Evolutionary conservation across 2,113 vertebrate species (phyloP), one percentile per base, ranked within the genome.

Genomic region (Acrocephalus kingi): DNA sequence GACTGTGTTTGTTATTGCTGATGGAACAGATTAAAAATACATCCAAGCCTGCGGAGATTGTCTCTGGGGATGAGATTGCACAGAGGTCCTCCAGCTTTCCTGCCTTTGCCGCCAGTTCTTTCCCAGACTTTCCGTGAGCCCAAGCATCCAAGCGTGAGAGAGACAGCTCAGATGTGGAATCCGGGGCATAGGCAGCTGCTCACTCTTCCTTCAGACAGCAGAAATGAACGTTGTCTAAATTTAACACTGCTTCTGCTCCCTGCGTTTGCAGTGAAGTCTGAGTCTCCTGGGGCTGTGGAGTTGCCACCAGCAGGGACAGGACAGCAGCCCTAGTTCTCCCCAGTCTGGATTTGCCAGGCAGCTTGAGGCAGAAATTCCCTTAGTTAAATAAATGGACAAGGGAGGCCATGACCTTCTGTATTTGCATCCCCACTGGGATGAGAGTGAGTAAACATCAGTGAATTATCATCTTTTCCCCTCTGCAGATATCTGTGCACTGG

Each of bases 21-120:
- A 96, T 94, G 75, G 72, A 94, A 95, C 14, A 96, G 85, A 96
- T 88, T 90, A 90, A 95, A 96, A 96, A 95, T 84, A 89, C 39
- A 72, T 79, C 49, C 66, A 91, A 91, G 69, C 62, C 61, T 66
- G 69, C 1, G 3, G 84, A 82, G 46, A 41, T 81, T 89, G 45
- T 94, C 77, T 41, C 73, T 75, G 73, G 30, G 45, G 48, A 93
- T 56, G 43, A 90, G 54, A 84, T 33, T 87, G 48, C 49, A 69
- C 86, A 92, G 64, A 74, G 64, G 73, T 78, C 45, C 66, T 92
- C 84, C 73, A 92, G 72, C 52, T 77, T 89, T 94, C 69, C 66
- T 82, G 49, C 43, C 45, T 64, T 63, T 89, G 56, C 54, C 23
- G 68, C 39, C 41, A 84, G 62, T 92, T 56, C 46, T 84, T 95